Percentiles rank a stretch among this genome's conserved stretches.
Conservation (phyloP, 2,113 vertebrate genomes). For the Eubucco bourcierii region DNA sequence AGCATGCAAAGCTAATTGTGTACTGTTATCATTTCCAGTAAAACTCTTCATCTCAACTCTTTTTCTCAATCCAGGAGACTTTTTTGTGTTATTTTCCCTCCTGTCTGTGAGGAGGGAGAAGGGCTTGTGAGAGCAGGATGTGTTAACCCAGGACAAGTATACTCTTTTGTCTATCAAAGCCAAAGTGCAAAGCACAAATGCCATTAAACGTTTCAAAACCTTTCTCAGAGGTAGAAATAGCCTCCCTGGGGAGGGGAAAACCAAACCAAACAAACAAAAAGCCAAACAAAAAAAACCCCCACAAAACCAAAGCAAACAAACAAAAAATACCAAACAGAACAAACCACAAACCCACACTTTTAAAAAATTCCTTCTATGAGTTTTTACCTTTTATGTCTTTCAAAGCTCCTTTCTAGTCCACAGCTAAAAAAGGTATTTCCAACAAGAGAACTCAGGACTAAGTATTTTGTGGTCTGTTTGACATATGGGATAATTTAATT, state of each 20-base stretch:
- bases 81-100: no score
- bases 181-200: neutral
- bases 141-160: neutral
- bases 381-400: neutral
- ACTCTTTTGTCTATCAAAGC: neutral
- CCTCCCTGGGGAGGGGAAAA: neutral
- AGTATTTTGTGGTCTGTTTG: neutral
- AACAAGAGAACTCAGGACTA: neutral
- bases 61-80: no score
- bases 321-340: neutral
- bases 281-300: neutral
- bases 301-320: no score
- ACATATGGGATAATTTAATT: neutral
- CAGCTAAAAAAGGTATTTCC: neutral
- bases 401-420: neutral
- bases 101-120: no score
- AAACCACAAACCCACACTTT: neutral
- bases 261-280: neutral
- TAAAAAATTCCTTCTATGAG: neutral
- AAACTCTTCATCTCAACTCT: no score
- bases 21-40: no score
- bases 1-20: no score
- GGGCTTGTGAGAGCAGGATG: no score
- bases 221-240: neutral
- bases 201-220: neutral